Conservation (phyloP, 2,888 invertebrate species). For the Mythimna lalbum region DNA sequence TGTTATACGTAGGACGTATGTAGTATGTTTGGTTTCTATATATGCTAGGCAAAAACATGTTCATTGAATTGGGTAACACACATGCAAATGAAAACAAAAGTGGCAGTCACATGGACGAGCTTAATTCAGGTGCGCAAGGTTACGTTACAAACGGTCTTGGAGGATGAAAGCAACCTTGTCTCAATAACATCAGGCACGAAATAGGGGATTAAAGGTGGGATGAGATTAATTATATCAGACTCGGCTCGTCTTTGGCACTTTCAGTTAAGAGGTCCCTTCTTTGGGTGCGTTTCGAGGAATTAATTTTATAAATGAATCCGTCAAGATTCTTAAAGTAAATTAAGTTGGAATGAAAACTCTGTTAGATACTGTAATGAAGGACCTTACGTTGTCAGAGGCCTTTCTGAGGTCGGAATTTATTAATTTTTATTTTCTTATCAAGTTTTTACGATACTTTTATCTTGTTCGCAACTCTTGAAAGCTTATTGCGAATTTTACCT, state of each 20-base stretch:
- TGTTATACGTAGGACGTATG: constrained; percentile 63
- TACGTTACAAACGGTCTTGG: constrained; percentile 38
- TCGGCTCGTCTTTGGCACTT: constrained; percentile 68
- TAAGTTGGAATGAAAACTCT: constrained; percentile 71
- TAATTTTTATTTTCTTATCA: constrained; percentile 55
- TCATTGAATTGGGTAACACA: constrained; percentile 65
- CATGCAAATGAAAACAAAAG: constrained; percentile 62
- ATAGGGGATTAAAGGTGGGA: constrained; percentile 74
- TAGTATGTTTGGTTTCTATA: constrained; percentile 44
- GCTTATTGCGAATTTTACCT: constrained; percentile 50
- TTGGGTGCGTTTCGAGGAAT: constrained; percentile 71
- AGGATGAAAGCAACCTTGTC: constrained; percentile 60
- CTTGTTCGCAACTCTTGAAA: constrained; percentile 44
- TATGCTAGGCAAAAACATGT: constrained; percentile 54
- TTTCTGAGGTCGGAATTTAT: constrained; percentile 59
- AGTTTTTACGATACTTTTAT: constrained; percentile 50
- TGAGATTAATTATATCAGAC: constrained; percentile 81
- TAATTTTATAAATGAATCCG: constrained; percentile 80
- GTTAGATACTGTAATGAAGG: constrained; percentile 66
- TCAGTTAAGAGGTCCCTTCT: constrained; percentile 72
- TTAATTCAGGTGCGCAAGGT: constrained; percentile 44
- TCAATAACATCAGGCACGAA: constrained; percentile 70
- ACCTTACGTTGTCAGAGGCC: constrained; percentile 57
- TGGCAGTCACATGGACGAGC: constrained; percentile 39
- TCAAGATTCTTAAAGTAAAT: constrained; percentile 76